phyloP scores from a whole-genome alignment of 2,113 vertebrate genomes.

The Microtus montanus region DNA sequence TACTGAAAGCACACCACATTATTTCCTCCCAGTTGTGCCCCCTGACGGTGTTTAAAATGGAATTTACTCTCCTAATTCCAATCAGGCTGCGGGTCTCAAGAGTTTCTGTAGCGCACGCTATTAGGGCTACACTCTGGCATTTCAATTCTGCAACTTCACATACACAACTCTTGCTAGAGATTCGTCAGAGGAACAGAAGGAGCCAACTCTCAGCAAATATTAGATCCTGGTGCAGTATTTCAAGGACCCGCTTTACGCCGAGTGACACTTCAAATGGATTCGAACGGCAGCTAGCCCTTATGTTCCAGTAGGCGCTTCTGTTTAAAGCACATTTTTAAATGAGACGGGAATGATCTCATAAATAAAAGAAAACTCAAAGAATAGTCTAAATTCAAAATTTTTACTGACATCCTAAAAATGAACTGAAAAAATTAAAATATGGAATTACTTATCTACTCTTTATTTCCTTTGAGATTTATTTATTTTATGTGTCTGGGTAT shows the following conservation, averaged over 20 bases:
- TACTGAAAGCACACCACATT: constrained; percentile 13
- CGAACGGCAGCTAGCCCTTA: background rate
- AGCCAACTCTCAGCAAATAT: constrained; percentile 49
- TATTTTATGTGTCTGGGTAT: background rate
- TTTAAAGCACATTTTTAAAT: constrained; percentile 29
- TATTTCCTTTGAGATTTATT: background rate
- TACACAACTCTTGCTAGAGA: background rate
- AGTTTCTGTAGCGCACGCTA: background rate
- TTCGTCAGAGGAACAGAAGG: background rate
- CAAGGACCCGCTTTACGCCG: background rate
- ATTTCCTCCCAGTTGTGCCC: background rate
- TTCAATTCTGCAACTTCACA: background rate
- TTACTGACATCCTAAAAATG: constrained; percentile 9
- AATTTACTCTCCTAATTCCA: constrained; percentile 16
- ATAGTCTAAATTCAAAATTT: constrained; percentile 33
- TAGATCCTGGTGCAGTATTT: constrained; percentile 39
- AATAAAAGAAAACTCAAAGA: constrained; percentile 13
- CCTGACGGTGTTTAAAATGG: background rate
- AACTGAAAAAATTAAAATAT: constrained; percentile 35
- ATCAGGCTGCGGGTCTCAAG: background rate
- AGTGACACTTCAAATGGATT: background rate
- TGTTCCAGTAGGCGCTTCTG: background rate
- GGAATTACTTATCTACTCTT: background rate
- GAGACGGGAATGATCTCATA: constrained; percentile 20
- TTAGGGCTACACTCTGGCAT: constrained; percentile 16